Conservation (phyloP, 2,888 invertebrate genomes). For the Elmis aenea region DNA sequence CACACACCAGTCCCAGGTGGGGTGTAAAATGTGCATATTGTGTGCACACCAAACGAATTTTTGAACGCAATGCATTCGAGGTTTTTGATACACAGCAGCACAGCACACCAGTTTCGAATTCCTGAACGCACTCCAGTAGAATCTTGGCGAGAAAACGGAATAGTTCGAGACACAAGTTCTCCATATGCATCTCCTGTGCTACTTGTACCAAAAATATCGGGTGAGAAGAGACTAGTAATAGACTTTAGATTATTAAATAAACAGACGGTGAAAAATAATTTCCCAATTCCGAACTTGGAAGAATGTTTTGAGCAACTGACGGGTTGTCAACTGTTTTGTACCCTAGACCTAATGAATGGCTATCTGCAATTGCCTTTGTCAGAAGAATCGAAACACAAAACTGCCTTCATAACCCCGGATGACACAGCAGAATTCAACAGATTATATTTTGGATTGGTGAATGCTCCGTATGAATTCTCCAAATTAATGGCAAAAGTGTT, state of each 20-base stretch:
- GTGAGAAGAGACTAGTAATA: slow-evolving; percentile 16
- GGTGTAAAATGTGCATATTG: too few species aligned
- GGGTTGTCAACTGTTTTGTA: slow-evolving; percentile 13
- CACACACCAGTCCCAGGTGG: too few species aligned
- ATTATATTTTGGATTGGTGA: slow-evolving; percentile 33
- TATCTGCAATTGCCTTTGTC: slow-evolving; percentile 11
- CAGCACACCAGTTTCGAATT: too few species aligned
- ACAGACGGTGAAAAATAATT: slow-evolving; percentile 17
- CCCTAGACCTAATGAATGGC: slow-evolving; percentile 9
- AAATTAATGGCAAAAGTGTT: slow-evolving; percentile 28
- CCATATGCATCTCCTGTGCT: slow-evolving; percentile 23
- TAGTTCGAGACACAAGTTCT: slow-evolving; percentile 24
- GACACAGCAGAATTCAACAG: slow-evolving; percentile 31
- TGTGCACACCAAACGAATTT: too few species aligned
- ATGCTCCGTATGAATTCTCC: slow-evolving; percentile 32
- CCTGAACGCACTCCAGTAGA: too few species aligned
- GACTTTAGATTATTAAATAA: slow-evolving; percentile 22
- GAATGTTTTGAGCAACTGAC: slow-evolving; percentile 19
- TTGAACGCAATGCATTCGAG: too few species aligned
- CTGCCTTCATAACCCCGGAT: slow-evolving; percentile 26
- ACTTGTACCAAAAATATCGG: slow-evolving; percentile 20
- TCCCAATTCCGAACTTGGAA: slow-evolving; percentile 20
- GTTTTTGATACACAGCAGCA: too few species aligned
- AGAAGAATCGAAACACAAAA: slow-evolving; percentile 12
- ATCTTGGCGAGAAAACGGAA: slow-evolving; percentile 20